Conservation (phyloP, 2,797 vertebrate genomes). For the Eremophila alpestris region DNA sequence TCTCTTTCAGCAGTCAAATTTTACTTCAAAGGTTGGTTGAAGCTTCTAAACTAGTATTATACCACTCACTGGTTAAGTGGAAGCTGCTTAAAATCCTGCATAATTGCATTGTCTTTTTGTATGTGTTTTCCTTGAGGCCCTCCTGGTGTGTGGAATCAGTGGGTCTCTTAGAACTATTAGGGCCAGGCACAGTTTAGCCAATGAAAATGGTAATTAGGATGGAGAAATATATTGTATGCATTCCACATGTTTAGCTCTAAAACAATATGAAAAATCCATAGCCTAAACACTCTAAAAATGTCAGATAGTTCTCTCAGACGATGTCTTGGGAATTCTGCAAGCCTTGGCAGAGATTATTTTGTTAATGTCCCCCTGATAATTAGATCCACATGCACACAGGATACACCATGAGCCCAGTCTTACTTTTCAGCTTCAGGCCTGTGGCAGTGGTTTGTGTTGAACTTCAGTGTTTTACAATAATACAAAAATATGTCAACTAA, state of each 20-base stretch:
- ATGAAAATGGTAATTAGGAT: not conserved
- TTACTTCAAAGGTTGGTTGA: not conserved
- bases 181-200: not conserved
- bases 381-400: not conserved
- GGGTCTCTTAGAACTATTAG: not conserved
- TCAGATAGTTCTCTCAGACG: not conserved
- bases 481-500: not conserved
- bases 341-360: not conserved
- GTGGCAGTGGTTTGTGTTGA: not conserved
- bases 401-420: not conserved
- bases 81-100: not conserved
- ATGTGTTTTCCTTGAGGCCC: not conserved
- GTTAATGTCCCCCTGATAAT: not conserved
- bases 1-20: not conserved
- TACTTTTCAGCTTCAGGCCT: not conserved
- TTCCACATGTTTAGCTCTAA: not conserved
- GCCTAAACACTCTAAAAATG: not conserved
- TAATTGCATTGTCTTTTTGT: not conserved
- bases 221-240: not conserved
- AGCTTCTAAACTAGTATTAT: not conserved
- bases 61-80: not conserved
- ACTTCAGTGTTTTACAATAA: slow-evolving; percentile 15
- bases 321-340: not conserved
- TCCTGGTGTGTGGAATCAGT: not conserved
- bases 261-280: not conserved